phyloP scores from a whole-genome alignment of 2,797 vertebrate genomes.

The Eulemur rubriventer region DNA sequence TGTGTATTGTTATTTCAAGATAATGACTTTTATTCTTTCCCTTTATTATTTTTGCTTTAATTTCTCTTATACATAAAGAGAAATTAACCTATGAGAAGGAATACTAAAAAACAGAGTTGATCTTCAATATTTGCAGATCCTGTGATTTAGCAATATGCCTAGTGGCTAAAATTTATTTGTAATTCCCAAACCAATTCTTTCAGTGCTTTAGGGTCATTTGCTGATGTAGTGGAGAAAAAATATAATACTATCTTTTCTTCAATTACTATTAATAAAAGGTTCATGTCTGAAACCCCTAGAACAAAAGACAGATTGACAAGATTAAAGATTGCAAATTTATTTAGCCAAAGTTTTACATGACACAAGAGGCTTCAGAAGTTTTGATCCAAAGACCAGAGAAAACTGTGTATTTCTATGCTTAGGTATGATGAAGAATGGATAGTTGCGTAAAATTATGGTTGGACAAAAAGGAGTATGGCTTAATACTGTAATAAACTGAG shows the following conservation, averaged over 20 bases:
- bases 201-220: neutral
- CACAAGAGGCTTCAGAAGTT: neutral
- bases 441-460: neutral
- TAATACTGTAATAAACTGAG: neutral
- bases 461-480: neutral
- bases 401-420: neutral
- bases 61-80: neutral
- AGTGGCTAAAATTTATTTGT: neutral
- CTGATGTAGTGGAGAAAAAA: neutral
- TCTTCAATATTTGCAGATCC: neutral
- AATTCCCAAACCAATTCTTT: neutral
- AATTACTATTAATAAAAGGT: neutral
- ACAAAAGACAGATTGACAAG: neutral
- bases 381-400: neutral
- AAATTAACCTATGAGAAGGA: neutral
- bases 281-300: neutral
- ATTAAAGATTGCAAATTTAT: neutral
- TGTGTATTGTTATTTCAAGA: neutral
- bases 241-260: neutral
- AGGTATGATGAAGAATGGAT: neutral
- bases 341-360: neutral
- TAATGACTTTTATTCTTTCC: neutral
- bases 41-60: neutral
- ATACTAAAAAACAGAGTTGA: neutral
- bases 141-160: neutral